Percentiles rank a stretch among this genome's conserved stretches.
These are phyloP conservation scores for Clunio marinus DNA, from an alignment of 2,888 invertebrate genomes.

Conservation along the genomic window DNA sequence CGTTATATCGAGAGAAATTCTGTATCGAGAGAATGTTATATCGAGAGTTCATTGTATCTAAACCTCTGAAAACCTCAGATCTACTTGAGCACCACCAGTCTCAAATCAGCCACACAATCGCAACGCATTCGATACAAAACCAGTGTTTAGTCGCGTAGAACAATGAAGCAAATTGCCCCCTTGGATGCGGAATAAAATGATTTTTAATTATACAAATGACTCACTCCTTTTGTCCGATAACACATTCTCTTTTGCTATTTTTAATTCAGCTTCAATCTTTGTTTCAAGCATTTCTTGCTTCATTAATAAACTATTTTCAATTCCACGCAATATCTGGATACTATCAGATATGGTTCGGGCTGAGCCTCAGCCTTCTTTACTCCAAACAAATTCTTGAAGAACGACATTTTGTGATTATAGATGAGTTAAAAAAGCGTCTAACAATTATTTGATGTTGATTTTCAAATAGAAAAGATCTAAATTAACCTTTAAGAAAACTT, in stretches of 20 bases:
- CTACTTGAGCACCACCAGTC: too few relatives aligned
- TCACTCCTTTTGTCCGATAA: constrained; percentile 91
- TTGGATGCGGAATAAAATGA: background rate
- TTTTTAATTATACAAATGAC: constrained; percentile 38
- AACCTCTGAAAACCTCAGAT: too few relatives aligned
- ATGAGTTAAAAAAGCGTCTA: background rate
- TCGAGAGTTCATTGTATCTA: too few relatives aligned
- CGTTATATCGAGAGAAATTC: too few relatives aligned
- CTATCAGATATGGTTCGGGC: constrained; percentile 90
- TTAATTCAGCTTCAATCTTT: constrained; percentile 86
- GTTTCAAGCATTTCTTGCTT: constrained; percentile 96
- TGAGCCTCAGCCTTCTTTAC: constrained; percentile 83
- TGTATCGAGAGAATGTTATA: too few relatives aligned
- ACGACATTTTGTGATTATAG: constrained; percentile 66
- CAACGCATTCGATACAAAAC: too few relatives aligned
- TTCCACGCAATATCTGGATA: constrained; percentile 93
- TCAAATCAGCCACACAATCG: too few relatives aligned
- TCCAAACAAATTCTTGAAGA: constrained; percentile 87
- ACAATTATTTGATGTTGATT: background rate
- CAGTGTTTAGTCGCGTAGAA: too few relatives aligned
- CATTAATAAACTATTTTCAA: constrained; percentile 93
- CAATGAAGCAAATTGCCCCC: too few relatives aligned
- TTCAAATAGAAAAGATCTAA: background rate
- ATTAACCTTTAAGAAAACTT: background rate
- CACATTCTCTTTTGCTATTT: constrained; percentile 85